phyloP scores from a whole-genome alignment of 2,113 vertebrate species.

The Delphinus delphis region DNA sequence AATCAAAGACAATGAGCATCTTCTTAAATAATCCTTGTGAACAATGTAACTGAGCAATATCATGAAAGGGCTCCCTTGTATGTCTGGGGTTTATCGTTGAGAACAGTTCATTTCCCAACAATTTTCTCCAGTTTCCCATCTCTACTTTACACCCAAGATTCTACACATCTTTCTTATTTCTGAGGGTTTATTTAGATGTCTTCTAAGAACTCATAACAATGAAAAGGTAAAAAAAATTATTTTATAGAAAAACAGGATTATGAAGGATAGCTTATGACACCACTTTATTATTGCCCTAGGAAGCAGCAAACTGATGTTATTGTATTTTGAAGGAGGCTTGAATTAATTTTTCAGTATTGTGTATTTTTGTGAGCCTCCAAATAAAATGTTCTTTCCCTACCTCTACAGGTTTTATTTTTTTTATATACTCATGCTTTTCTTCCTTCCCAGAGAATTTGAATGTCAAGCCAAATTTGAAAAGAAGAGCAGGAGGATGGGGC shows the following conservation, averaged over 20 bases:
- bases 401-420: neutral
- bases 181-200: conserved; percentile 24
- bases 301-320: conserved; percentile 41
- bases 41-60: conserved; percentile 18
- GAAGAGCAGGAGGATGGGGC: neutral
- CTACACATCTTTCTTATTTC: conserved; percentile 41
- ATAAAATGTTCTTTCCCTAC: conserved; percentile 11
- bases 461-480: neutral
- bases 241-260: conserved; percentile 37
- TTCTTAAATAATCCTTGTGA: conserved; percentile 53
- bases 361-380: conserved; percentile 30
- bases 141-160: conserved; percentile 23
- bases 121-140: neutral
- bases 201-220: conserved; percentile 19
- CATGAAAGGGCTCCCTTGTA: neutral
- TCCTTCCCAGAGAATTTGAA: conserved; percentile 36
- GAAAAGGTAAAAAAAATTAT: conserved; percentile 42
- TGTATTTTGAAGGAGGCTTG: neutral
- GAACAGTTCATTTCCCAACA: neutral
- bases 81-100: conserved; percentile 6
- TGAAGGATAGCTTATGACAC: neutral
- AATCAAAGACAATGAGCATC: conserved; percentile 37
- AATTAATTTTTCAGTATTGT: conserved; percentile 33
- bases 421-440: neutral
- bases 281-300: conserved; percentile 35